phyloP scores from a whole-genome alignment of 2,797 vertebrate species.

The Crossoptilon crossoptilon region DNA sequence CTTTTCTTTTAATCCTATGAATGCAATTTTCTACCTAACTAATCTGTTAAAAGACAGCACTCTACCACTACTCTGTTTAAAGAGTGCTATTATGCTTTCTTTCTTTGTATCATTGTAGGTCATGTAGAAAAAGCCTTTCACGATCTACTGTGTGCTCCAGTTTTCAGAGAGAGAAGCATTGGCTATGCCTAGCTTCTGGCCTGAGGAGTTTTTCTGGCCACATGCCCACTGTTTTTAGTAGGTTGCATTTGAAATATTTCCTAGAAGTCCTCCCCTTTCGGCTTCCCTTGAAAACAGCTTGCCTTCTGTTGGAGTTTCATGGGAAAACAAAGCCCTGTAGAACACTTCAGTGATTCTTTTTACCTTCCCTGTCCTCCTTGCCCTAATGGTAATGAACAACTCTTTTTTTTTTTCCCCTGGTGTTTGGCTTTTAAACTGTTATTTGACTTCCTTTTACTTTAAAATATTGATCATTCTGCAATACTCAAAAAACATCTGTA shows the following conservation, averaged over 20 bases:
- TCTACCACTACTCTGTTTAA: not conserved
- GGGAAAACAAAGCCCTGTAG: not conserved
- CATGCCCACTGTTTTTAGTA: not conserved
- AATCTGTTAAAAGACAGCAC: not conserved
- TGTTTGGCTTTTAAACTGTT: not conserved
- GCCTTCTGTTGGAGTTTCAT: not conserved
- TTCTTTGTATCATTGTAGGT: not conserved
- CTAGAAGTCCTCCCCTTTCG: constrained; percentile 25
- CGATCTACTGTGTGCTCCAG: not conserved
- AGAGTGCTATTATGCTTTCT: not conserved
- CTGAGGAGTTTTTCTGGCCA: constrained; percentile 30
- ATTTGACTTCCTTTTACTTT: not conserved
- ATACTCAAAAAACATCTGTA: not conserved
- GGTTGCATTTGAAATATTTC: constrained; percentile 28
- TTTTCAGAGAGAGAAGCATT: not conserved
- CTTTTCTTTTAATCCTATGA: not conserved
- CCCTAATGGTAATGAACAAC: not conserved
- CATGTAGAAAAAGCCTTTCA: not conserved
- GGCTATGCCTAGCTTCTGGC: not conserved
- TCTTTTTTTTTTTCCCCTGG: not conserved
- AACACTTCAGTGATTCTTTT: not conserved
- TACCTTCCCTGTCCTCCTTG: not conserved
- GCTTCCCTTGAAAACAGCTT: not conserved
- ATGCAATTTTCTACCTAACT: not conserved
- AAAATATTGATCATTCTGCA: not conserved